A percentile compares a stretch with the other conserved stretches of the same genome.
Evolutionary conservation across 2,797 vertebrate genomes (phyloP).

Genomic region (Urocyon cinereoargenteus): DNA sequence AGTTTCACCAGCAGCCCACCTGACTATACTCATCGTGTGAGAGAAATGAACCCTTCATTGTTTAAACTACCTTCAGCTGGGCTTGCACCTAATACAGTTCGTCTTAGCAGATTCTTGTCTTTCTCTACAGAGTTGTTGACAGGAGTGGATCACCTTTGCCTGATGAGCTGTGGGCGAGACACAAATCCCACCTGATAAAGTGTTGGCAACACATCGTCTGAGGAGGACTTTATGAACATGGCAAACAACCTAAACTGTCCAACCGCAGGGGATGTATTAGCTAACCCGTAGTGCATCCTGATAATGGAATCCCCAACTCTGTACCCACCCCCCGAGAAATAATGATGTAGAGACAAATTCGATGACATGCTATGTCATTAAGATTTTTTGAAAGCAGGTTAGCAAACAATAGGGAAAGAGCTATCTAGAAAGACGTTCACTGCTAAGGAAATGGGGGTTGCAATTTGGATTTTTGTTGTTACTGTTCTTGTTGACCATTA

Average conservation of each 20-base stretch:
- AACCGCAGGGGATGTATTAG: neutral
- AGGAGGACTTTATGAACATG: neutral
- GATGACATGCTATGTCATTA: neutral
- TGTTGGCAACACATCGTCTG: neutral
- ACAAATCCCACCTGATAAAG: neutral
- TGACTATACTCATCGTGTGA: neutral
- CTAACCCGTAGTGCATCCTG: neutral
- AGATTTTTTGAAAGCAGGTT: neutral
- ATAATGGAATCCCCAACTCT: neutral
- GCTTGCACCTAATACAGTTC: neutral
- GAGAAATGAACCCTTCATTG: neutral
- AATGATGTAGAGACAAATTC: neutral
- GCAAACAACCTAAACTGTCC: neutral
- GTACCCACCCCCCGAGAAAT: neutral
- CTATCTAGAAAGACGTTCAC: neutral
- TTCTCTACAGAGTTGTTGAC: neutral
- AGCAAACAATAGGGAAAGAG: neutral
- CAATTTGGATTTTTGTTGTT: neutral
- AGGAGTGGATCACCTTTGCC: neutral
- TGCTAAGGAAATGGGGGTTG: neutral
- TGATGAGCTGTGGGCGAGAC: neutral
- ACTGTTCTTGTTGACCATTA: too few species aligned
- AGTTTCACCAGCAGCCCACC: neutral
- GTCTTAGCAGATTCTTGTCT: neutral
- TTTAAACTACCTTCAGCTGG: neutral